Conservation (phyloP, 2,113 vertebrate species). For the Heterocephalus glaber region DNA sequence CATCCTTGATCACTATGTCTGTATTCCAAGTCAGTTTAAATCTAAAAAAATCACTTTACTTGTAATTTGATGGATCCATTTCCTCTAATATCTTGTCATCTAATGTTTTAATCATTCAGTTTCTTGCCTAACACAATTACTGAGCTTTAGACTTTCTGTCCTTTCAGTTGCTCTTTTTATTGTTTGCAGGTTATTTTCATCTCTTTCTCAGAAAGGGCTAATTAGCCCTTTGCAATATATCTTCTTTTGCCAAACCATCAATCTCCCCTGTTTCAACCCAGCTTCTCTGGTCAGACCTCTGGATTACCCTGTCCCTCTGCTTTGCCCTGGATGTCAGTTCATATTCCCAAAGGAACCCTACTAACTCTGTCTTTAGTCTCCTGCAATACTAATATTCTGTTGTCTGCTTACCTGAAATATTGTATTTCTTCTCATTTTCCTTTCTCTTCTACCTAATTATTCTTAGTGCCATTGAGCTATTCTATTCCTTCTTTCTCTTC, state of each 20-base stretch:
- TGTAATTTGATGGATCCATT: background rate
- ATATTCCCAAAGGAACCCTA: background rate
- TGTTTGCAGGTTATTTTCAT: slow-evolving; percentile 34
- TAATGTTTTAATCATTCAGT: background rate
- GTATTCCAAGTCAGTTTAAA: background rate
- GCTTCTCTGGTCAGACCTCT: slow-evolving; percentile 35
- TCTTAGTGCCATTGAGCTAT: slow-evolving; percentile 28
- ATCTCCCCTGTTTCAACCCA: background rate
- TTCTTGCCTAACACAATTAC: slow-evolving; percentile 20
- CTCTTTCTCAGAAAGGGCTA: slow-evolving; percentile 30
- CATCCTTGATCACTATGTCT: background rate
- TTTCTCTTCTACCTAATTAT: slow-evolving; percentile 60
- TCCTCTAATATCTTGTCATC: slow-evolving; percentile 12
- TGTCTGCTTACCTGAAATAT: slow-evolving; percentile 57
- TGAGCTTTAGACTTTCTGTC: slow-evolving; percentile 8
- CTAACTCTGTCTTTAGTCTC: slow-evolving; percentile 63
- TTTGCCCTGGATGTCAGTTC: background rate
- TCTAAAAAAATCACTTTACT: background rate
- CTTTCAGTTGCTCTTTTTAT: slow-evolving; percentile 51
- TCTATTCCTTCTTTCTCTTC: slow-evolving; percentile 63
- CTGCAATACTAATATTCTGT: slow-evolving; percentile 60
- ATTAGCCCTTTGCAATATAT: background rate
- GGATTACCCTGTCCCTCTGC: background rate
- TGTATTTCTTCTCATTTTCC: slow-evolving; percentile 37
- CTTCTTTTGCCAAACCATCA: slow-evolving; percentile 32